Evolutionary conservation across 64 coral and sea anemone genomes (phyloP).

Genomic region (Catalaphyllia jardinei): DNA sequence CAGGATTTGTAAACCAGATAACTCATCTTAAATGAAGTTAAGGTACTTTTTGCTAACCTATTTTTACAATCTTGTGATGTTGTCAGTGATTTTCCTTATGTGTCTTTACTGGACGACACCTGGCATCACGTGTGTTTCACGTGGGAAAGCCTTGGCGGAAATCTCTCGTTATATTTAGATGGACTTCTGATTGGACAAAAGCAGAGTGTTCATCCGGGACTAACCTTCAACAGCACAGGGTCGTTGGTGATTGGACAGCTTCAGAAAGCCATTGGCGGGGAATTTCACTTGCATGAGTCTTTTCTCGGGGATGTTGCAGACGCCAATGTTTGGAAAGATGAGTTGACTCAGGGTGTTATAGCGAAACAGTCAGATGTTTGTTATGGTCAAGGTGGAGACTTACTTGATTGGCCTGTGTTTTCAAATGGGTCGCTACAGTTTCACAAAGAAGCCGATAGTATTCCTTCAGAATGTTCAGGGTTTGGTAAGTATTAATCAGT

Average conservation of each 20-base stretch:
- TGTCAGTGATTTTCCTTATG: not conserved
- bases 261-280: not conserved
- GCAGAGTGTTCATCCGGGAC: not conserved
- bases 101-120: slow-evolving; percentile 11
- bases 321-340: slow-evolving; percentile 26
- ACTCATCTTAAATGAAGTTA: too few relatives aligned
- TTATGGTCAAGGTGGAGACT: not conserved
- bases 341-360: not conserved
- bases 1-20: too few relatives aligned
- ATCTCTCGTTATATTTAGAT: slow-evolving; percentile 17
- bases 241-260: not conserved
- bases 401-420: slow-evolving; percentile 2
- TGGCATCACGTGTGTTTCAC: slow-evolving; percentile 38
- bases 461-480: slow-evolving; percentile 6
- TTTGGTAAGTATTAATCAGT: not conserved
- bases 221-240: not conserved
- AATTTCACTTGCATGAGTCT: slow-evolving; percentile 12
- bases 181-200: slow-evolving; percentile 20
- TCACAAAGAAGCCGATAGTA: not conserved
- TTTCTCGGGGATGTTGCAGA: slow-evolving; percentile 15
- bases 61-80: not conserved
- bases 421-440: not conserved
- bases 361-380: not conserved
- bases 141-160: slow-evolving; percentile 13
- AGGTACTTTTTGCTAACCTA: not conserved